Evolutionary conservation across 2,797 vertebrate genomes (phyloP).

Genomic region (Antrozous pallidus): DNA sequence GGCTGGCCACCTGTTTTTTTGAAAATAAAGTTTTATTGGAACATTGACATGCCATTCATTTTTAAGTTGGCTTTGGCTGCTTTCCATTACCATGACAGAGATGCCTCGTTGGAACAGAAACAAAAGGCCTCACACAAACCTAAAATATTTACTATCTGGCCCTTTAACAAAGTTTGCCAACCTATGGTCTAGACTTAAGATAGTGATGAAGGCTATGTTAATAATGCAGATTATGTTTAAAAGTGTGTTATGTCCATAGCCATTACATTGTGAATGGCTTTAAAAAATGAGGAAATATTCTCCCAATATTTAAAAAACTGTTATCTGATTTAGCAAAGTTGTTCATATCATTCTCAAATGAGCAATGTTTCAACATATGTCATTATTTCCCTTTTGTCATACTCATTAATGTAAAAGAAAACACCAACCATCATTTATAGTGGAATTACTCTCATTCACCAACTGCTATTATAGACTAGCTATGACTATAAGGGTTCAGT

Average conservation of each 20-base stretch:
- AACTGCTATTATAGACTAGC: not conserved
- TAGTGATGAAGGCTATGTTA: not conserved
- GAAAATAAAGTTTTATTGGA: slow-evolving; percentile 17
- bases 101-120: not conserved
- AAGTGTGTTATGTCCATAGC: not conserved
- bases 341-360: not conserved
- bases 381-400: slow-evolving; percentile 8
- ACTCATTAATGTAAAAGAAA: not conserved
- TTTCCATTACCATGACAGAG: not conserved
- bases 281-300: not conserved
- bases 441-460: not conserved
- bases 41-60: not conserved
- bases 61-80: not conserved
- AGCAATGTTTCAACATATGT: not conserved
- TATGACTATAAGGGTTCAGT: not conserved
- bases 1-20: not conserved
- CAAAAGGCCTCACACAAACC: not conserved
- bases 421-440: not conserved
- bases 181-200: not conserved
- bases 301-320: not conserved
- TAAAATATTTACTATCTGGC: slow-evolving; percentile 6
- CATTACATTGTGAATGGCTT: not conserved
- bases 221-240: not conserved
- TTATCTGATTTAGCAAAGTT: not conserved
- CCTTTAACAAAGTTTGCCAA: not conserved